phyloP scores from a whole-genome alignment of 2,888 invertebrate species.

The Sminthurides aquaticus region DNA sequence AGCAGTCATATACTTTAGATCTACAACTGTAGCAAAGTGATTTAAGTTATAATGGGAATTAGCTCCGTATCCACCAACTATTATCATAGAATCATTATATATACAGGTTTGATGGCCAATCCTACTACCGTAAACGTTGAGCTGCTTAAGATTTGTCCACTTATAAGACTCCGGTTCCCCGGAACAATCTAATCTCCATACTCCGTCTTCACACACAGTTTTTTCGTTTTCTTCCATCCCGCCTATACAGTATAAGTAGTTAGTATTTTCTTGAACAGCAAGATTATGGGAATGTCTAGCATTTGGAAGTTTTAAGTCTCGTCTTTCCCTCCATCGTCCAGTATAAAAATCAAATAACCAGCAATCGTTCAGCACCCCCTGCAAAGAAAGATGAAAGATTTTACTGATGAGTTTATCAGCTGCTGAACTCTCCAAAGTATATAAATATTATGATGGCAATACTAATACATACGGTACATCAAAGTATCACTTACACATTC shows the following conservation, averaged over 20 bases:
- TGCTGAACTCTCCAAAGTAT: no score
- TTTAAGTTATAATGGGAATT: slow-evolving; percentile 30
- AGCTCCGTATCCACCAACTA: slow-evolving; percentile 39
- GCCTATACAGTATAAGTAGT: slow-evolving; percentile 31
- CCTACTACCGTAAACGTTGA: slow-evolving; percentile 22
- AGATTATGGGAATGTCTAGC: slow-evolving; percentile 34
- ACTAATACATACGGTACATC: no score
- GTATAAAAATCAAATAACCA: slow-evolving; percentile 33
- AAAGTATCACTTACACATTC: slow-evolving; percentile 21
- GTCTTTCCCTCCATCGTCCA: slow-evolving; percentile 25
- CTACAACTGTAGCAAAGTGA: slow-evolving; percentile 31
- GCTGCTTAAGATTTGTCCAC: slow-evolving; percentile 31
- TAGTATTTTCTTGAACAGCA: slow-evolving; percentile 19
- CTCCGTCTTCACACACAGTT: slow-evolving; percentile 27
- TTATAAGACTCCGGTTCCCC: neutral
- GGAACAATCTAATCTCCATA: slow-evolving; percentile 27
- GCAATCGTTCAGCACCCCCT: slow-evolving; percentile 31
- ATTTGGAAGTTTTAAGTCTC: slow-evolving; percentile 14
- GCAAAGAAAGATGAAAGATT: slow-evolving; percentile 9
- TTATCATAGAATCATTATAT: slow-evolving; percentile 25
- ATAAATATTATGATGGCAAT: no score
- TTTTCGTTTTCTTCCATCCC: slow-evolving; percentile 34
- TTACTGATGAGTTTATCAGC: slow-evolving; percentile 1
- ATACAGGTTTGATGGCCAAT: slow-evolving; percentile 31
- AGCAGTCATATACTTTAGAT: slow-evolving; percentile 28